phyloP scores from a whole-genome alignment of 1,140 invertebrate species.

The Aphidius gifuensis region DNA sequence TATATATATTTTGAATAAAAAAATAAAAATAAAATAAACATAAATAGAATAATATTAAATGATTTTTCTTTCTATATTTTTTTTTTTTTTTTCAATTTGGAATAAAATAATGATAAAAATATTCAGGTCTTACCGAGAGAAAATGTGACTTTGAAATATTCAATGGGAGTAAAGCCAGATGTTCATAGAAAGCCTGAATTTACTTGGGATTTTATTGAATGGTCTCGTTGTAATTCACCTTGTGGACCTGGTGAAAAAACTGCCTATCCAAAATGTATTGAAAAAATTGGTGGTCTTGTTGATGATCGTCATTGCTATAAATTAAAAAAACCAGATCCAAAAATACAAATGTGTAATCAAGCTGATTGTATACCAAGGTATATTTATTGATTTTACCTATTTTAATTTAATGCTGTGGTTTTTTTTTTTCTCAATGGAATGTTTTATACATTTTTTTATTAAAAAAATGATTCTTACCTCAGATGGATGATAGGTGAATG shows the following conservation, averaged over 20 bases:
- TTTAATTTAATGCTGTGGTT: too few species aligned
- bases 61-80: too few species aligned
- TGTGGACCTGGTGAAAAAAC: slow-evolving; percentile 60
- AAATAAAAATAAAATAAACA: slow-evolving; percentile 1
- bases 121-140: too few species aligned
- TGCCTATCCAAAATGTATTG: slow-evolving; percentile 27
- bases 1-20: too few species aligned
- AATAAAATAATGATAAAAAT: too few species aligned
- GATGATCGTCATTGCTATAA: not conserved
- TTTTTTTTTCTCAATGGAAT: not conserved
- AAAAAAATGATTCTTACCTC: slow-evolving; percentile 6
- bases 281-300: too few species aligned
- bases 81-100: too few species aligned
- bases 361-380: slow-evolving; percentile 40
- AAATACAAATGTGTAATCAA: slow-evolving; percentile 39
- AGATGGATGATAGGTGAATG: slow-evolving; percentile 49
- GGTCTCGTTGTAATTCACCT: slow-evolving; percentile 60
- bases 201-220: slow-evolving; percentile 57
- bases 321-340: slow-evolving; percentile 33
- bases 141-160: too few species aligned
- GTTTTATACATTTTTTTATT: too few species aligned
- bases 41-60: too few species aligned
- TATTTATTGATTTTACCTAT: slow-evolving; percentile 1
- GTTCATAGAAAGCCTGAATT: slow-evolving; percentile 45
- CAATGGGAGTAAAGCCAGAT: too few species aligned